These are phyloP conservation scores for Spheniscus humboldti DNA, from an alignment of 2,797 vertebrate genomes.

Conservation along the genomic window DNA sequence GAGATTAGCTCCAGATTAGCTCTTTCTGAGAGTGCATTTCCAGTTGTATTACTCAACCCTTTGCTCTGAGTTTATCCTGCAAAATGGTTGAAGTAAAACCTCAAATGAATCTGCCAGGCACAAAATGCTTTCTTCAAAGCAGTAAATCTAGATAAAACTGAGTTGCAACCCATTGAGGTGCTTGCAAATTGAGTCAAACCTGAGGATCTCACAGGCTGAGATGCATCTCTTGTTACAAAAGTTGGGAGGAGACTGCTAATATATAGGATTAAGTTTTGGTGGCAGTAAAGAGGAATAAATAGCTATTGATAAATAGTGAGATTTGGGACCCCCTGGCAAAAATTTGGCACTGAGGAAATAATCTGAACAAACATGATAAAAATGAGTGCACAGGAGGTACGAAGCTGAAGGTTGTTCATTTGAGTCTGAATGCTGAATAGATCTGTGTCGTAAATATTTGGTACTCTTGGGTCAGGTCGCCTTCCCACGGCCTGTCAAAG, in stretches of 20 bases:
- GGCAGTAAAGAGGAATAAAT: not conserved
- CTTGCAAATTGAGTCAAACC: not conserved
- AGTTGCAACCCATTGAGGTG: not conserved
- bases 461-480: not conserved
- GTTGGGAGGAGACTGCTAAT: not conserved
- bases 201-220: not conserved
- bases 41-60: not conserved
- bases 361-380: not conserved
- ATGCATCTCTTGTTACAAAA: not conserved
- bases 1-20: not conserved
- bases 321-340: not conserved
- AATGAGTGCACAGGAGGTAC: not conserved
- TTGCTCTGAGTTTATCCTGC: not conserved
- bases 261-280: not conserved
- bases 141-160: not conserved
- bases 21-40: not conserved
- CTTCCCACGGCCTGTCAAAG: not conserved
- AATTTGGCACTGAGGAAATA: not conserved
- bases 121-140: not conserved
- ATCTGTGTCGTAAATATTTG: accelerated
- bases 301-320: not conserved
- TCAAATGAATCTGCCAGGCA: not conserved
- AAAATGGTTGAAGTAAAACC: not conserved
- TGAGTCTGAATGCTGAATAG: not conserved
- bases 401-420: not conserved